Percentiles rank a stretch among this genome's conserved stretches.
phyloP scores from a whole-genome alignment of 2,888 invertebrate species.

The Papilio protenor region DNA sequence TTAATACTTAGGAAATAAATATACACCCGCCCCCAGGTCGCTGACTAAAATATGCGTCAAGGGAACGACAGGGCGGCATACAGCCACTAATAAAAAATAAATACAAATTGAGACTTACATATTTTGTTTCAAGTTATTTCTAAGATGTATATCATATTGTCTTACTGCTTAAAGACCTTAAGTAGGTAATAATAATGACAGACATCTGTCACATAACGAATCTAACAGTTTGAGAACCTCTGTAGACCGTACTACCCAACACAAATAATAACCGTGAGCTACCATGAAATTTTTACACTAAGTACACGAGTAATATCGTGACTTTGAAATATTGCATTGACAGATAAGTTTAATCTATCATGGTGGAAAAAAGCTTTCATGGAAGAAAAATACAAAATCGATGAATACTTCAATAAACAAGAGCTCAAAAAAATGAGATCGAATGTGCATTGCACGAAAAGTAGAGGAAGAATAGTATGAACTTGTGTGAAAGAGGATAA shows the following conservation, averaged over 20 bases:
- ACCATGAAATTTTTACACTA: constrained; percentile 43
- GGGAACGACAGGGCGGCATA: too few relatives aligned
- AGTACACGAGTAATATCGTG: constrained; percentile 22
- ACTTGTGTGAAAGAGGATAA: not conserved
- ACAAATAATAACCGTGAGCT: constrained; percentile 45
- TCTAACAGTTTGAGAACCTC: constrained; percentile 12
- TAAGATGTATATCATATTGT: not conserved
- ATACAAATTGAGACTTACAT: too few relatives aligned
- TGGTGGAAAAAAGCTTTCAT: constrained; percentile 16
- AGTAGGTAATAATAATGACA: not conserved
- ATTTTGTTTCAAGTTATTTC: too few relatives aligned
- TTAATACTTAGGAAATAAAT: too few relatives aligned
- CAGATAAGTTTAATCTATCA: constrained; percentile 34
- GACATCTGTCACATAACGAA: not conserved
- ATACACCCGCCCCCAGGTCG: too few relatives aligned
- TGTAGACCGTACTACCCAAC: constrained; percentile 37
- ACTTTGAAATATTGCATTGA: constrained; percentile 35
- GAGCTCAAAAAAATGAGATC: not conserved
- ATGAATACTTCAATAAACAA: not conserved
- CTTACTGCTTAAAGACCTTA: too few relatives aligned
- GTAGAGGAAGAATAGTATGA: not conserved
- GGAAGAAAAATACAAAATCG: not conserved
- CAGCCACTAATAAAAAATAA: too few relatives aligned
- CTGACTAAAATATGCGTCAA: too few relatives aligned
- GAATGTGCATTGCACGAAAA: too few relatives aligned